Base-by-base conservation (phyloP, 1,140 invertebrate species). In the Pseudomyrmex flavicornis region DNA sequence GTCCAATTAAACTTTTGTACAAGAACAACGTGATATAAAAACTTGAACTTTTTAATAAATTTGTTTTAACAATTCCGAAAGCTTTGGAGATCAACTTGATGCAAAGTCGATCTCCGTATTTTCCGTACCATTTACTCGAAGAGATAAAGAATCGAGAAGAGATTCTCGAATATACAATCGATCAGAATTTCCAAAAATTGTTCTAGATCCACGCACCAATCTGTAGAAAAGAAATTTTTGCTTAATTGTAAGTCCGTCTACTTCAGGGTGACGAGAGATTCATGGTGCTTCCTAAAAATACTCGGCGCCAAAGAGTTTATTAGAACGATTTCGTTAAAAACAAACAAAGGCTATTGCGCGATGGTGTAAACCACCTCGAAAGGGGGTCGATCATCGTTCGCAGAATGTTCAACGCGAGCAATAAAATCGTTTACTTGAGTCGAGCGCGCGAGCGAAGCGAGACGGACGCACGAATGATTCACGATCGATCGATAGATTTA, bases 401-500 rank as follows among this genome's bases (percentile, higher is more conserved):
- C 48, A 63, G 76, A 59, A 79, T 70, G 65, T 22, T 50, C 44
- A 15, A 50, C 52, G 48, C 61, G 82, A 59, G 76, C 52, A 83
- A 77, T 77, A 66, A 83, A 83, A 83, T 83, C 63, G 82, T 77
- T 83, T 77, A 77, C 54, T 69, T 46, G 52, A 58, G 56, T 22
- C 22, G 59, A 65, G 69, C 20, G 52, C 44, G 20, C 52, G 66
- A 52, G 56, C 50, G 59, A 22, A 46, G 61, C 17, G 52, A 61
- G 35, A 74, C 56, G 35, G 35, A 22, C 20, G 56, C 72, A 54
- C 46, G 17, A 74, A 59, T 85, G 87, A 88, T 88, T 85, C 82
- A 85, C 72, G 85, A 88, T 88, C 77, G 86, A 89, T 88, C 84
- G 84, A 88, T 89, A 65, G 86, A 89, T 89, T 86, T 82, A 88